These are phyloP conservation scores for Corythucha ciliata DNA, from an alignment of 2,888 invertebrate species.

Conservation along the genomic window DNA sequence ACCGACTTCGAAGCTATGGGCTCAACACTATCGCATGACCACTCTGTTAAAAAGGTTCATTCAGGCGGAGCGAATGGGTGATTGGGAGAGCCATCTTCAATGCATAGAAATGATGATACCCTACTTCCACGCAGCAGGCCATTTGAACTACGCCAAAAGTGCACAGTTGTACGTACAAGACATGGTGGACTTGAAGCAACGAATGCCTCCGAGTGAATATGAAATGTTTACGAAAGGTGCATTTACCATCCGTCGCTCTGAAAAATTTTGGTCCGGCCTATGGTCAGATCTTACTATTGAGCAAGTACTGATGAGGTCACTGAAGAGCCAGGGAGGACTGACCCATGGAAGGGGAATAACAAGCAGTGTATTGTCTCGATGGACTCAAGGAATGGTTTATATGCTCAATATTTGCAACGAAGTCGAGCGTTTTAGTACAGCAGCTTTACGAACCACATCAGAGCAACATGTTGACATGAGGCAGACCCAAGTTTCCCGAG, in stretches of 20 bases:
- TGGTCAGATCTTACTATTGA: constrained; percentile 36
- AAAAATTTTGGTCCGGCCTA: constrained; percentile 10
- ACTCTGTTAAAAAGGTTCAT: no score
- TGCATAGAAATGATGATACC: not conserved
- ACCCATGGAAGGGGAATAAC: constrained; percentile 28
- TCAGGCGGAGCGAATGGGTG: no score
- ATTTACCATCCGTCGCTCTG: constrained; percentile 10
- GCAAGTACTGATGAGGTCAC: constrained; percentile 37
- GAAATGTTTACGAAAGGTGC: constrained; percentile 5
- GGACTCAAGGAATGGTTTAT: constrained; percentile 20
- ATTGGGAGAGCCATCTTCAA: not conserved
- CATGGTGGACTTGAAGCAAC: not conserved
- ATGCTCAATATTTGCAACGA: constrained; percentile 28
- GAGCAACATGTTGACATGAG: constrained; percentile 19
- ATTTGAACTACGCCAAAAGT: not conserved
- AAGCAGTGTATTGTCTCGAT: constrained; percentile 18
- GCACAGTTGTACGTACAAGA: constrained; percentile 11
- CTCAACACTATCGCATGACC: constrained; percentile 37
- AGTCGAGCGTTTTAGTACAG: constrained; percentile 30
- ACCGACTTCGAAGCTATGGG: constrained; percentile 34
- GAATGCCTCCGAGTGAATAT: not conserved
- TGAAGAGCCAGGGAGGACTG: constrained; percentile 37
- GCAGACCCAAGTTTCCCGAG: constrained; percentile 29
- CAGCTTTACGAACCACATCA: constrained; percentile 31
- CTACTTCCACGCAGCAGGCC: not conserved